Percentiles rank a stretch among this genome's conserved stretches.
These are phyloP conservation scores for Parnassius smintheus DNA, from an alignment of 2,888 invertebrate species.

Conservation along the genomic window DNA sequence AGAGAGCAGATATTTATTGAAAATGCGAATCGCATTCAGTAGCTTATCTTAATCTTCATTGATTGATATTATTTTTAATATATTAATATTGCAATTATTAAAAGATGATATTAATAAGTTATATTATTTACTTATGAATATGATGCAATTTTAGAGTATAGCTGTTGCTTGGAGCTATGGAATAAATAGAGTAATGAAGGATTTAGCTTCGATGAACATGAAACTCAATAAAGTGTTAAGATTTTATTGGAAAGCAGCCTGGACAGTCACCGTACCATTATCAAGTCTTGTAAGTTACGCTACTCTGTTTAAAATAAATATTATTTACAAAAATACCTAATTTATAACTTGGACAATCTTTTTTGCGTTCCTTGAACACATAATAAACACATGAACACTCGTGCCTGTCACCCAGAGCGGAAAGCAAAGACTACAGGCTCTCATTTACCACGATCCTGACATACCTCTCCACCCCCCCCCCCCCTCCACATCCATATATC, in stretches of 20 bases:
- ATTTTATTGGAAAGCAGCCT: slow-evolving; percentile 86
- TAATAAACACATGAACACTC: no score
- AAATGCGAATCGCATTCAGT: slow-evolving; percentile 3
- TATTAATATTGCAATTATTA: neutral
- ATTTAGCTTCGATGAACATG: slow-evolving; percentile 84
- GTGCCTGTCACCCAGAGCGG: no score
- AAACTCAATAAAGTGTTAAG: slow-evolving; percentile 80
- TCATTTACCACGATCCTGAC: no score
- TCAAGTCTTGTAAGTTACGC: slow-evolving; percentile 84
- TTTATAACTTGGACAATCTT: no score
- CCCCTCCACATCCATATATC: no score
- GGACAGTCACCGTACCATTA: slow-evolving; percentile 86
- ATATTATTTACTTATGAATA: no score
- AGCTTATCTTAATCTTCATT: slow-evolving; percentile 6
- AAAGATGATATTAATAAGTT: no score
- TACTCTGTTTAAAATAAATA: neutral
- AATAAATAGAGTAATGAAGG: slow-evolving; percentile 79
- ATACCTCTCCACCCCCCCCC: no score
- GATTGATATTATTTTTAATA: neutral
- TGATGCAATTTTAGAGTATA: slow-evolving; percentile 56
- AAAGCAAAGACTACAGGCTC: no score
- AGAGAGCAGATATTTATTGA: neutral
- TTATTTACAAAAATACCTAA: no score
- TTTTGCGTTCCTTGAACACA: no score
- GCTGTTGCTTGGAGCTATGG: slow-evolving; percentile 87